Percentiles rank a stretch among this genome's conserved stretches.
Conservation (phyloP, 2,888 invertebrate species). For the Morpho helenor region DNA sequence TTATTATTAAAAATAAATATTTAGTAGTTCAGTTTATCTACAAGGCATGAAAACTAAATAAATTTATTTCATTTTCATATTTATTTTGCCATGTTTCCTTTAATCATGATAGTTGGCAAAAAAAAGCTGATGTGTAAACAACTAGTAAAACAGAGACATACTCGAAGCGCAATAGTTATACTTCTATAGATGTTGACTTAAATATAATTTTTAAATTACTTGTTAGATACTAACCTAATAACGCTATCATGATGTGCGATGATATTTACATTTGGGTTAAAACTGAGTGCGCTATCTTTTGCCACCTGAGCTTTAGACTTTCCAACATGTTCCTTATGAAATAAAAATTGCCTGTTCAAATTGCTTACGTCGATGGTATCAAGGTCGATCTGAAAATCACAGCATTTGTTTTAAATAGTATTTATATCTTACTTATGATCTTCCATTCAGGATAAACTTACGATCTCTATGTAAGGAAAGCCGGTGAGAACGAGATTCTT, state of each 20-base stretch:
- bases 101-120: too few relatives aligned
- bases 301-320: conserved; percentile 97
- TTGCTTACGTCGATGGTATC: conserved; percentile 99
- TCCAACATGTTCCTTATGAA: conserved; percentile 98
- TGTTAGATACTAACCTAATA: conserved; percentile 82
- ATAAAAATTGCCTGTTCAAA: conserved; percentile 98
- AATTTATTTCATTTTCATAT: too few relatives aligned
- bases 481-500: conserved; percentile 98
- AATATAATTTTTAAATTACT: too few relatives aligned
- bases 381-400: conserved; percentile 92
- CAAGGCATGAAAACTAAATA: too few relatives aligned
- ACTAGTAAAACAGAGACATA: too few relatives aligned
- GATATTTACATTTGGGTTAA: conserved; percentile 94
- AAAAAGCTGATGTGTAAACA: too few relatives aligned
- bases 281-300: conserved; percentile 90
- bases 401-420: neutral
- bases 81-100: too few relatives aligned
- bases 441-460: conserved; percentile 70
- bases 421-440: neutral
- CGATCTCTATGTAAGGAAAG: conserved; percentile 95
- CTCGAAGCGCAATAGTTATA: too few relatives aligned
- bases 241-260: conserved; percentile 95
- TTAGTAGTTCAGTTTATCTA: too few relatives aligned
- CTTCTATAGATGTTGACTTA: too few relatives aligned
- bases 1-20: too few relatives aligned